These are phyloP conservation scores for Origma solitaria DNA, from an alignment of 2,113 vertebrate genomes.

Conservation along the genomic window DNA sequence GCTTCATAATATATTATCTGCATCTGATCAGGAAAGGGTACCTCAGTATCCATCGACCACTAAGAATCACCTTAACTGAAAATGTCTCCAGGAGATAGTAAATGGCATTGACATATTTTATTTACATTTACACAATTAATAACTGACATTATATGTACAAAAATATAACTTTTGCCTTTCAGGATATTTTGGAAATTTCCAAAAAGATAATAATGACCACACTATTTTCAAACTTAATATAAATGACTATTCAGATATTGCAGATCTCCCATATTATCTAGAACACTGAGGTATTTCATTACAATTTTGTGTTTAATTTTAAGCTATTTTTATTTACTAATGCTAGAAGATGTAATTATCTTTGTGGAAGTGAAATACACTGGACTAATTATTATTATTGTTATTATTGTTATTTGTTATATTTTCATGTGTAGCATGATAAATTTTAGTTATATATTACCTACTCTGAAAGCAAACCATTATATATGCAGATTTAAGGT, in stretches of 20 bases:
- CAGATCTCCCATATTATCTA: neutral
- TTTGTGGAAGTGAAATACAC: slow-evolving; percentile 35
- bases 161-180: neutral
- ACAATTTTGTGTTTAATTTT: slow-evolving; percentile 25
- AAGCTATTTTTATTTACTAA: slow-evolving; percentile 55
- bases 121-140: neutral
- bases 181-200: neutral
- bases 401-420: slow-evolving; percentile 42
- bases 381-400: neutral
- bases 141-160: neutral
- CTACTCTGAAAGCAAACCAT: slow-evolving; percentile 61
- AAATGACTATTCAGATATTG: neutral
- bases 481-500: slow-evolving; percentile 78
- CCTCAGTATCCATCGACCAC: neutral
- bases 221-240: neutral
- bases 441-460: slow-evolving; percentile 63
- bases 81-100: neutral
- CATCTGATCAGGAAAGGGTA: neutral
- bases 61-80: neutral
- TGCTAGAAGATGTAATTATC: slow-evolving; percentile 34
- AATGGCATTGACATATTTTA: neutral
- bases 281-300: slow-evolving; percentile 38
- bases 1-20: neutral
- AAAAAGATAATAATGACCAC: neutral
- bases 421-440: slow-evolving; percentile 48